Evolutionary conservation across 1,140 invertebrate genomes (phyloP), one percentile per base, ranked within the genome.

Genomic region (Panulirus ornatus): DNA sequence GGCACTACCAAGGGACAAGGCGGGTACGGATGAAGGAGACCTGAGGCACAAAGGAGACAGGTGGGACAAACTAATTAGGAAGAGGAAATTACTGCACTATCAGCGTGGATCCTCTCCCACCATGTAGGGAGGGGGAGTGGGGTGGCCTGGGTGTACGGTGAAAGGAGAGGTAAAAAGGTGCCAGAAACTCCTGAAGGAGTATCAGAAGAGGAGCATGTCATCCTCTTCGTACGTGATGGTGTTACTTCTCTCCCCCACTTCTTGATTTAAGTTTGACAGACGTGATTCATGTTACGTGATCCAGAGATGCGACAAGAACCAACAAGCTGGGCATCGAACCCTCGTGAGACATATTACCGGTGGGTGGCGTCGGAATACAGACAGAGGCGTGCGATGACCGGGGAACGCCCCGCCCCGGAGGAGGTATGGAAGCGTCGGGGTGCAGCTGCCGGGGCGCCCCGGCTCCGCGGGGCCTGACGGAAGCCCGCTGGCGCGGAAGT

Each of bases 401-500:
- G 51, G 51, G 22, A 54, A 22, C 51, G 22, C 51, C 9, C n/a
- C n/a, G n/a, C n/a, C n/a, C n/a, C n/a, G n/a, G n/a, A n/a, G 27
- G 44, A 44, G 63, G 66, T 47, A 19, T 38, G 51, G 73, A 78
- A 58, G 51, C 71, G 30, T 30, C 34, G 36, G 73, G 27, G 84
- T 44, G 30, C 83, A 63, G 34, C 16, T n/a, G 27, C 2, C 70
- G 66, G 44, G 42, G 66, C n/a, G 36, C 63, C 70, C 40, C 36
- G 22, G 27, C 82, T 63, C 82, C 38, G 42, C 16, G n/a, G 71
- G 47, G 34, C 71, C 47, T 34, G 58, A 88, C 85, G 85, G 85
- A 88, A 88, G 85, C 85, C 85, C 85, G 40, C 54, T 54, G 85
- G 85, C 85, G 75, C 85, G 85, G 85, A 88, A 88, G 85, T 88